Conservation (phyloP, 2,888 invertebrate genomes). For the Anorthoa munda region DNA sequence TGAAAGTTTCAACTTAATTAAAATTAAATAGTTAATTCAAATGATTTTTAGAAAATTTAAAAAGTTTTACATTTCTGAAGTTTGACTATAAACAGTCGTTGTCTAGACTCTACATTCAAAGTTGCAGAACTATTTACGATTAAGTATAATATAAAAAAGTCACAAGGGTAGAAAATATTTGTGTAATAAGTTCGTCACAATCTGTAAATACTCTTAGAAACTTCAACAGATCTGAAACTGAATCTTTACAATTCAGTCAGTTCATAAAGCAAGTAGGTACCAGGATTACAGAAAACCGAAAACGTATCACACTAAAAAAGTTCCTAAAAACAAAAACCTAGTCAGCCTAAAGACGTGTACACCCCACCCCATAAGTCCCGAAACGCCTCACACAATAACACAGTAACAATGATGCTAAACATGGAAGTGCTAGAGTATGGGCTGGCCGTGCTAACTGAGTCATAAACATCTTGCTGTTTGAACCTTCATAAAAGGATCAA, state of each 20-base stretch:
- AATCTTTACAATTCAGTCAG: not conserved
- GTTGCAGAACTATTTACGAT: not conserved
- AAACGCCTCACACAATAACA: conserved; percentile 30
- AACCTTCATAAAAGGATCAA: conserved; percentile 74
- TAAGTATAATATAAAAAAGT: no score
- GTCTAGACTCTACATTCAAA: no score
- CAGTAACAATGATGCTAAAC: conserved; percentile 48
- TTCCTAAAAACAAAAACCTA: conserved; percentile 8
- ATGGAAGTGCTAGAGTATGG: conserved; percentile 53
- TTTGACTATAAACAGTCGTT: not conserved
- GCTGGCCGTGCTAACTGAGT: conserved; percentile 66
- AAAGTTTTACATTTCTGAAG: not conserved
- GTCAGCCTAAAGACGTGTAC: conserved; percentile 34
- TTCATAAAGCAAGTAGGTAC: not conserved
- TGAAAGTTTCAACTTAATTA: not conserved
- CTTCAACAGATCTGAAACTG: not conserved
- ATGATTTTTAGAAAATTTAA: not conserved
- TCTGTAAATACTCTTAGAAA: not conserved
- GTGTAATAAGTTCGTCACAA: not conserved
- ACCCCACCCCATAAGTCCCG: conserved; percentile 33
- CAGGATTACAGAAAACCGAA: not conserved
- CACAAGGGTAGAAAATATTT: no score
- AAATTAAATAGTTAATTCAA: not conserved
- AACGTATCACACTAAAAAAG: conserved; percentile 23
- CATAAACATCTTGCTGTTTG: conserved; percentile 68